phyloP scores from a whole-genome alignment of 2,888 invertebrate species.

The Aproaerema taeniolella region DNA sequence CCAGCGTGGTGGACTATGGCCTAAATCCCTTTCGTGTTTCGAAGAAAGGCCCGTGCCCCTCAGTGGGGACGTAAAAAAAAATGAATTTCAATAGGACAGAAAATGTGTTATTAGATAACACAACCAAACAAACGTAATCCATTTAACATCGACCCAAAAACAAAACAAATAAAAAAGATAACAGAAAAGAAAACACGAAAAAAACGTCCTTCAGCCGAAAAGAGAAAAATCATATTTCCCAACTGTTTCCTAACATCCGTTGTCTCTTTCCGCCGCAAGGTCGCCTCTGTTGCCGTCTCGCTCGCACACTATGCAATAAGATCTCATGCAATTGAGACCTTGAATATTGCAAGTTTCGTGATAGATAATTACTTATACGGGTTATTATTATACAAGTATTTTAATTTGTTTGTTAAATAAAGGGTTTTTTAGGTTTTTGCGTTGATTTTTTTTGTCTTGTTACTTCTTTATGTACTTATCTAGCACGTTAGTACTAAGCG shows the following conservation, averaged over 20 bases:
- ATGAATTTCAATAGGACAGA: background rate
- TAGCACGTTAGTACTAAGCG: no score
- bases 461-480: no score
- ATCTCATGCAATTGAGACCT: constrained; percentile 75
- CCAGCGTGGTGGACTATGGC: no score
- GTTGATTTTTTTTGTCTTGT: background rate
- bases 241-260: constrained; percentile 67
- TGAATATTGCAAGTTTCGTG: constrained; percentile 76
- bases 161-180: constrained; percentile 43
- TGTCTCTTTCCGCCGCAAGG: constrained; percentile 62
- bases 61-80: no score
- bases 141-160: constrained; percentile 55
- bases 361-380: constrained; percentile 72
- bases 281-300: constrained; percentile 46
- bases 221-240: constrained; percentile 73
- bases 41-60: no score
- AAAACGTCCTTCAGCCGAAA: constrained; percentile 69
- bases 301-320: constrained; percentile 70
- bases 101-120: background rate
- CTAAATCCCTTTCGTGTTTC: no score
- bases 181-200: constrained; percentile 54
- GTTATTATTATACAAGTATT: constrained; percentile 58
- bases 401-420: no score
- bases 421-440: no score
- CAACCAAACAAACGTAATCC: constrained; percentile 25